A percentile compares a stretch with the other conserved stretches of the same genome.
Evolutionary conservation across 2,888 invertebrate species (phyloP).

Genomic region (Callinectes sapidus): DNA sequence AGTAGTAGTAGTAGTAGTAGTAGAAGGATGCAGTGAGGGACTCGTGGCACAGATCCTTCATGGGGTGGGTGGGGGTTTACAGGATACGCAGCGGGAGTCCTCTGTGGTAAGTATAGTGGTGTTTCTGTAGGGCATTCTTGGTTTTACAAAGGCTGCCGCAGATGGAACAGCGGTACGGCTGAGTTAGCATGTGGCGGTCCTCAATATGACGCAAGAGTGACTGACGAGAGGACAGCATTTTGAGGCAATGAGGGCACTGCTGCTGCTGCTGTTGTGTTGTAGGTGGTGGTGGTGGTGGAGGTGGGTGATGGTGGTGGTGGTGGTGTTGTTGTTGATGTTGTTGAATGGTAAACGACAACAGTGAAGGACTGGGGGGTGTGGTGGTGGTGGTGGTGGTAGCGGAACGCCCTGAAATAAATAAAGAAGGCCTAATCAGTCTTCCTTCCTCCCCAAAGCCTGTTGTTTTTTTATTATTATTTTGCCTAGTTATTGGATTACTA

Average conservation of each 20-base stretch:
- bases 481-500: background rate
- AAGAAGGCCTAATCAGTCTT: conserved; percentile 67
- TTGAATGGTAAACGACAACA: conserved; percentile 67
- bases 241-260: conserved; percentile 73
- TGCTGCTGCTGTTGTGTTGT: conserved; percentile 69
- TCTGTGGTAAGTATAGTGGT: conserved; percentile 73
- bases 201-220: conserved; percentile 73
- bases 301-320: conserved; percentile 67
- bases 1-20: conserved; percentile 15
- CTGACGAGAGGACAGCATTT: conserved; percentile 73
- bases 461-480: conserved; percentile 23
- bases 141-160: conserved; percentile 72
- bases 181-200: conserved; percentile 73
- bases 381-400: conserved; percentile 69
- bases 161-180: conserved; percentile 73
- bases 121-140: conserved; percentile 72
- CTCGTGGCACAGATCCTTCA: background rate
- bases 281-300: conserved; percentile 47
- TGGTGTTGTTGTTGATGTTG: conserved; percentile 50
- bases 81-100: conserved; percentile 71
- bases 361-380: conserved; percentile 69
- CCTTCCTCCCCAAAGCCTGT: background rate
- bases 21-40: conserved; percentile 21
- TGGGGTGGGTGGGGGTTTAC: no score
- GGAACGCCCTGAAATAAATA: conserved; percentile 72